Evolutionary conservation across 2,888 invertebrate species (phyloP), one percentile per base, ranked within the genome.

Genomic region (Nomada goodeniana): DNA sequence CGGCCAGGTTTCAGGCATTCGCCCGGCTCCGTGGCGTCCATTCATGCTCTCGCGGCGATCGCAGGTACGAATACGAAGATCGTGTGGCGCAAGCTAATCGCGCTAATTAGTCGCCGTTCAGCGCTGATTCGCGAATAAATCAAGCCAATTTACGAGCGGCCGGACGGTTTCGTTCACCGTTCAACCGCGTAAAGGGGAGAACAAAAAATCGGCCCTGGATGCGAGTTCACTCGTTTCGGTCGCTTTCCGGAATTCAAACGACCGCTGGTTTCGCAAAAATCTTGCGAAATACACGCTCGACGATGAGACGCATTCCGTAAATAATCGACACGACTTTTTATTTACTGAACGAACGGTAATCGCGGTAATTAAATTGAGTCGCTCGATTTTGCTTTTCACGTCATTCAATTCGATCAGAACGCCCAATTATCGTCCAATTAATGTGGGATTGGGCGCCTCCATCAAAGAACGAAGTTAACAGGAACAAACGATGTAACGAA

Each of bases 1-100:
- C 78, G 75, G 36, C 59, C 78, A 68, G 78, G 59, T 83, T 78
- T 78, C 71, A 63, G 78, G 75, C 75, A 83, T 78, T 78, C 70
- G 76, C 72, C 55, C 18, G 53, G 36, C 71, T 68, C 42, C 52
- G 47, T 61, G 59, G 15, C 74, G 55, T 82, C 76, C 83, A 78
- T 83, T 83, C 82, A 78, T 69, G 74, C 42, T 53, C 70, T 68
- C 64, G 55, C 4, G 67, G 63, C 26, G 59, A 52, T 65, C 73
- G 65, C 42, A 15, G 15, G 26, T n/a, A 65, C 64, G 69, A 67
- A 52, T 59, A 69, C 59, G 63, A 60, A 20, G 73, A 81, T 73
- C 83, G 70, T 65, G 77, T 69, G 67, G 69, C 65, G 76, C 69
- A 55, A 72, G 55, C 73, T 81, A 67, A 83, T 83, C 81, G 42